These are phyloP conservation scores for Myiozetetes cayanensis DNA, from an alignment of 2,113 vertebrate genomes.

Conservation along the genomic window DNA sequence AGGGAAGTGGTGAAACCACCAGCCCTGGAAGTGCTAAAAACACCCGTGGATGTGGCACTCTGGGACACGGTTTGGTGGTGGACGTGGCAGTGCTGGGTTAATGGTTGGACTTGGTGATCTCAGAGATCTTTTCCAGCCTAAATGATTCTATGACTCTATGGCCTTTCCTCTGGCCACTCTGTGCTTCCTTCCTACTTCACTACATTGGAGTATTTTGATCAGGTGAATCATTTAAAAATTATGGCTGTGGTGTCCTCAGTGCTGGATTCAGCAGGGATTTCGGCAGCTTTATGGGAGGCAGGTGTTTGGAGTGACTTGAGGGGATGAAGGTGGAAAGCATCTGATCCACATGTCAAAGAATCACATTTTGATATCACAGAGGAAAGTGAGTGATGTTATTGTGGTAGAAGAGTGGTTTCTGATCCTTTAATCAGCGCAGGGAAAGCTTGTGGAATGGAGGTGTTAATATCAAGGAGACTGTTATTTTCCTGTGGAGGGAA, in stretches of 20 bases:
- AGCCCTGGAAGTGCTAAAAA: not conserved
- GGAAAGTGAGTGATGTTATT: accelerated
- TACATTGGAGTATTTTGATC: not conserved
- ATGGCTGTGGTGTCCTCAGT: not conserved
- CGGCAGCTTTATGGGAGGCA: not conserved
- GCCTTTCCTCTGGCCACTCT: not conserved
- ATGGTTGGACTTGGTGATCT: not conserved
- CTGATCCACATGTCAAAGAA: not conserved
- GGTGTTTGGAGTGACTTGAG: not conserved
- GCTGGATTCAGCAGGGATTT: not conserved
- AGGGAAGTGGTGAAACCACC: not conserved
- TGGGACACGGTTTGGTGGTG: not conserved
- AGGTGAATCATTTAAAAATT: not conserved
- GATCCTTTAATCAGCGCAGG: not conserved
- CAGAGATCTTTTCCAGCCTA: not conserved
- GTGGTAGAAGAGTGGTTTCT: not conserved
- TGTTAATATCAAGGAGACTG: not conserved
- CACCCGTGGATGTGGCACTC: not conserved
- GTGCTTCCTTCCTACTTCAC: not conserved
- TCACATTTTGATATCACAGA: not conserved
- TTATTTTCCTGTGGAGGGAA: not conserved
- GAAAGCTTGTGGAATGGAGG: not conserved
- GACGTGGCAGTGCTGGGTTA: not conserved
- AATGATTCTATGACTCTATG: not conserved
- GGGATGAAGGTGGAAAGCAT: not conserved